Base-by-base conservation (phyloP, 64 coral and sea anemone species). In the Catalaphyllia jardinei region DNA sequence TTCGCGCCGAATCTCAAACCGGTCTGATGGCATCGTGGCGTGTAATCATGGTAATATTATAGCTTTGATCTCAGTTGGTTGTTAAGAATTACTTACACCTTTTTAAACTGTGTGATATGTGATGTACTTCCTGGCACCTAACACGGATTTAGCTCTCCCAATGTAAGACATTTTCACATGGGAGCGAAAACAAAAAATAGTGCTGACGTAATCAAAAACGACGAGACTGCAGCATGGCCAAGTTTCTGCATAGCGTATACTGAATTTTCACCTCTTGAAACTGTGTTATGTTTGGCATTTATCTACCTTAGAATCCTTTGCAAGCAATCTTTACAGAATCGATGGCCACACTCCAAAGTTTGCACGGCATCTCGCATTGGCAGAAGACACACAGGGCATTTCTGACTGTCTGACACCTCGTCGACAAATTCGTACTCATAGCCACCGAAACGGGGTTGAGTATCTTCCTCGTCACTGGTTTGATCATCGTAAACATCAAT, bases 351-450 rank as follows among this genome's bases (percentile, higher is more conserved):
- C 1, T 60, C 62, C 33, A 27, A 57, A 4, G 83, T 92, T 39
- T 92, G 90, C 28, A 92, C 90, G 52, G 90, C 61, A 72, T 92
- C 83, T 71, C 52, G 28, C 90, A 92, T 92, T 1, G 90, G 90
- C 4, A 87, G 28, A 20, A 87, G 76, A 15, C 90, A 92, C 4
- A 92, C 83, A 24, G 90, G 90, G 29, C 90, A 92, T 69, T 92
- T 86, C 77, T 92, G 90, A 60, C 38, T 87, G 8, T 73, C 57
- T 10, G 49, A 71, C 18, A 92, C 64, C 18, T 67, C 22, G 8
- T 92, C 90, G 39, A 92, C 75, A 72, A 92, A 92, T 65, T 92
- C 90, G 51, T 87, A 92, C 2, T 92, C 83, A 17, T 92, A 92
- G 0, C 90, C 90, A 57, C 83, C 90, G 8, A 84, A 50, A n/a